Evolutionary conservation across 2,888 invertebrate species (phyloP).

Genomic region (Theretra japonica): DNA sequence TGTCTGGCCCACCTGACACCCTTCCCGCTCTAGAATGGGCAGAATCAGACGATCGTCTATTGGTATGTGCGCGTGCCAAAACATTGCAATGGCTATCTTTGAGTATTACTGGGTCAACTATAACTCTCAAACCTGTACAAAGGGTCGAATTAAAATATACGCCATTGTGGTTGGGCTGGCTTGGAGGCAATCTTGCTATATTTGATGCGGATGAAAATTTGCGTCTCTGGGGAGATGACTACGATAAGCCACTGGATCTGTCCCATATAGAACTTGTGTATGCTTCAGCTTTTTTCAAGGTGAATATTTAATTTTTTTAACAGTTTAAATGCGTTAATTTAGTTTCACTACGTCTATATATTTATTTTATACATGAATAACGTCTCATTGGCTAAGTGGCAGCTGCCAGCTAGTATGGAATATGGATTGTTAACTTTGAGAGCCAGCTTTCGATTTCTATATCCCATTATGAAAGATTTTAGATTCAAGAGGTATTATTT

Average conservation of each 20-base stretch:
- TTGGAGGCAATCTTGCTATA: constrained; percentile 92
- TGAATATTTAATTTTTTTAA: constrained; percentile 37
- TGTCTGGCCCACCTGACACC: constrained; percentile 90
- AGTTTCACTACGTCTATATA: too few relatives aligned
- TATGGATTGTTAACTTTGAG: too few relatives aligned
- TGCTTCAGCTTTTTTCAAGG: constrained; percentile 94
- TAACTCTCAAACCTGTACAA: constrained; percentile 85
- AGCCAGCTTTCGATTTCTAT: too few relatives aligned
- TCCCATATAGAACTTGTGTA: constrained; percentile 93
- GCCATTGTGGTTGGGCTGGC: constrained; percentile 89
- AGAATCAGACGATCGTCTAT: constrained; percentile 88
- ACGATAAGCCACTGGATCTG: constrained; percentile 93
- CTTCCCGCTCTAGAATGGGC: constrained; percentile 97
- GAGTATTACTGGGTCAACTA: constrained; percentile 69
- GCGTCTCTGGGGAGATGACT: constrained; percentile 95
- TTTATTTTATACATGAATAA: too few relatives aligned
- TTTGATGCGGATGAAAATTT: constrained; percentile 94
- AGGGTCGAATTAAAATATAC: constrained; percentile 87
- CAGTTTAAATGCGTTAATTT: too few relatives aligned
- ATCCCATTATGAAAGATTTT: too few relatives aligned
- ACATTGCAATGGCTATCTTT: constrained; percentile 94
- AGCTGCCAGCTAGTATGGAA: too few relatives aligned
- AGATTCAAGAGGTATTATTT: too few relatives aligned
- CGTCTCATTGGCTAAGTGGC: too few relatives aligned
- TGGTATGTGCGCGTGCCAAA: constrained; percentile 94